Percentiles rank a stretch among this genome's conserved stretches.
Conservation (phyloP, 2,797 vertebrate species). For the Epinephelus awoara region DNA sequence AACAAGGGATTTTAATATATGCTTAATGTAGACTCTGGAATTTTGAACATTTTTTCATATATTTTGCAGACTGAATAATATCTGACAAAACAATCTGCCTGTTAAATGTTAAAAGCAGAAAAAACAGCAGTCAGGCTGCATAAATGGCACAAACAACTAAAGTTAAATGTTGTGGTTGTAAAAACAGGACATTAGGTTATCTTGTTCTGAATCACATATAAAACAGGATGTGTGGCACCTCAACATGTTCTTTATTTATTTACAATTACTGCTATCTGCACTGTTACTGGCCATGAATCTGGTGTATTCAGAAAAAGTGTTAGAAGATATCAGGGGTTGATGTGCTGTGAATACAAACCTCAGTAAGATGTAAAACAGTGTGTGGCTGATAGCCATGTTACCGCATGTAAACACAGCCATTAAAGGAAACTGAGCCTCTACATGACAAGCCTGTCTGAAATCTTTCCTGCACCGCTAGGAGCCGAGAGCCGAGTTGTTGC, state of each 20-base stretch:
- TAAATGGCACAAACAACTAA: no score
- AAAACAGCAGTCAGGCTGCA: no score
- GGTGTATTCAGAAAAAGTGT: not conserved
- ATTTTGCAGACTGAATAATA: no score
- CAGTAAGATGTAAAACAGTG: constrained; percentile 1
- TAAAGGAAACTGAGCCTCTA: constrained; percentile 13
- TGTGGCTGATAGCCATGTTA: not conserved
- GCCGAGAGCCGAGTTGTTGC: constrained; percentile 26
- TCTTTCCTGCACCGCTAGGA: constrained; percentile 25
- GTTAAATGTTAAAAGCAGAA: no score
- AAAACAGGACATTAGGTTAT: no score
- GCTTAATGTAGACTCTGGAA: no score
- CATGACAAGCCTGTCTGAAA: constrained; percentile 35
- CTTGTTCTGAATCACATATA: no score
- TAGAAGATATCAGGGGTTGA: not conserved
- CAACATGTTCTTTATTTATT: not conserved
- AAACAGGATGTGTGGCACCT: not conserved
- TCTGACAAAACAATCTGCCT: no score
- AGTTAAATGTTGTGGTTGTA: no score
- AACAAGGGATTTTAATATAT: no score
- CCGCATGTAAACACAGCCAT: constrained; percentile 30
- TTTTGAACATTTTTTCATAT: no score
- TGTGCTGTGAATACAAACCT: not conserved
- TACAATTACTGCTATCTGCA: not conserved
- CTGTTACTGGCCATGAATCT: not conserved